phyloP scores from a whole-genome alignment of 2,888 invertebrate genomes.

The Agrochola macilenta region DNA sequence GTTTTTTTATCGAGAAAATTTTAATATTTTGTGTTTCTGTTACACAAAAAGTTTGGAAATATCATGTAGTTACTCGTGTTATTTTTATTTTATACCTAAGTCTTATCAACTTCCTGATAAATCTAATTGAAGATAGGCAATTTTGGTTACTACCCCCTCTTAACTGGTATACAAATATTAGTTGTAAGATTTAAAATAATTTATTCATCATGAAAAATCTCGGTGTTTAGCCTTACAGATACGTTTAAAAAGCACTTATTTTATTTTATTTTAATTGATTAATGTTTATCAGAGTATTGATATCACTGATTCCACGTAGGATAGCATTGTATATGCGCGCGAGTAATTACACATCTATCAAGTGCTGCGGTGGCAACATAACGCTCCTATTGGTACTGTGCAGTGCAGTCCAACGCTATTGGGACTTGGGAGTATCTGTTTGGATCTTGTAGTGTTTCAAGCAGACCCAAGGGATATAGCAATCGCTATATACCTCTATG shows the following conservation, averaged over 20 bases:
- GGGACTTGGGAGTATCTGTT: constrained; percentile 21
- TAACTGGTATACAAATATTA: background rate
- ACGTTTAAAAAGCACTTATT: background rate
- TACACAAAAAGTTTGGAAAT: too few species aligned
- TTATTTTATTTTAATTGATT: constrained; percentile 32
- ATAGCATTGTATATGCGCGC: constrained; percentile 42
- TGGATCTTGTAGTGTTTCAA: constrained; percentile 34
- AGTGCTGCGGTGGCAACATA: constrained; percentile 38
- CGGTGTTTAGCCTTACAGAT: background rate
- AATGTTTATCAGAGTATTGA: constrained; percentile 18
- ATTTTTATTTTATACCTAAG: too few species aligned
- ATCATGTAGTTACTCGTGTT: too few species aligned
- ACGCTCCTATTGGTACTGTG: constrained; percentile 32
- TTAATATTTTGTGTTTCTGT: too few species aligned
- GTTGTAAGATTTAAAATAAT: background rate
- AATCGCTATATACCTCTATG: background rate
- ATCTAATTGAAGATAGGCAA: too few species aligned
- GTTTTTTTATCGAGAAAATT: too few species aligned
- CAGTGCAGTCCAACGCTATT: constrained; percentile 11
- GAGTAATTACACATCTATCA: constrained; percentile 64
- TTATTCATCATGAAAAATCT: background rate
- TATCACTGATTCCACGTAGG: constrained; percentile 25
- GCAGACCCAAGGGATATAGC: constrained; percentile 22
- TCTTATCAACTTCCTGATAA: too few species aligned
- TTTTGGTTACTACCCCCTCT: too few species aligned